Evolutionary conservation across 2,888 invertebrate species (phyloP).

Genomic region (Eupithecia tripunctaria): DNA sequence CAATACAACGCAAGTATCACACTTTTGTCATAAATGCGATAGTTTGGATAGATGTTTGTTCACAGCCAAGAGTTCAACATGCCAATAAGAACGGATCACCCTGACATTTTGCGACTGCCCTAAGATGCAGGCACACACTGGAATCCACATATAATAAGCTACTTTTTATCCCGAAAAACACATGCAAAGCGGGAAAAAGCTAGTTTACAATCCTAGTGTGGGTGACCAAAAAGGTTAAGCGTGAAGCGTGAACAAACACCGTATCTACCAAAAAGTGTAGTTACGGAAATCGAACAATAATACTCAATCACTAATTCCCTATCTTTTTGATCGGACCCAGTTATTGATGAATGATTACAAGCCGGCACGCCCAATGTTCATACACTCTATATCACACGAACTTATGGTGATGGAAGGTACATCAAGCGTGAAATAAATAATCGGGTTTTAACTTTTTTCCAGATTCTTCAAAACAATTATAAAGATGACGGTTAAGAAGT

Average conservation of each 20-base stretch:
- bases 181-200: background rate
- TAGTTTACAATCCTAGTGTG: background rate
- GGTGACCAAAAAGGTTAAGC: background rate
- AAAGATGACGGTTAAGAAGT: too few relatives aligned
- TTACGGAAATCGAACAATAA: background rate
- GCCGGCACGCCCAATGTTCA: slow-evolving; percentile 12
- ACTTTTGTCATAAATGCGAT: background rate
- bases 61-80: too few relatives aligned
- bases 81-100: background rate
- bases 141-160: background rate
- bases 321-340: slow-evolving; percentile 5
- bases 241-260: background rate
- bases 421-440: too few relatives aligned
- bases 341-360: slow-evolving; percentile 40
- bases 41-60: background rate
- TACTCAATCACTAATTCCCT: background rate
- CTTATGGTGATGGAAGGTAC: too few relatives aligned
- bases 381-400: background rate
- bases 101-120: background rate
- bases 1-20: too few relatives aligned
- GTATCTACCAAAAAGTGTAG: background rate
- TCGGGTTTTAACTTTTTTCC: too few relatives aligned
- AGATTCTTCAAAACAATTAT: too few relatives aligned
- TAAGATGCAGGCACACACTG: background rate
- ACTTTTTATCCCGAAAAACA: background rate